Percentiles rank a stretch among this genome's conserved stretches.
Conservation (phyloP, 2,888 invertebrate genomes). For the Drosophila longiperda region DNA sequence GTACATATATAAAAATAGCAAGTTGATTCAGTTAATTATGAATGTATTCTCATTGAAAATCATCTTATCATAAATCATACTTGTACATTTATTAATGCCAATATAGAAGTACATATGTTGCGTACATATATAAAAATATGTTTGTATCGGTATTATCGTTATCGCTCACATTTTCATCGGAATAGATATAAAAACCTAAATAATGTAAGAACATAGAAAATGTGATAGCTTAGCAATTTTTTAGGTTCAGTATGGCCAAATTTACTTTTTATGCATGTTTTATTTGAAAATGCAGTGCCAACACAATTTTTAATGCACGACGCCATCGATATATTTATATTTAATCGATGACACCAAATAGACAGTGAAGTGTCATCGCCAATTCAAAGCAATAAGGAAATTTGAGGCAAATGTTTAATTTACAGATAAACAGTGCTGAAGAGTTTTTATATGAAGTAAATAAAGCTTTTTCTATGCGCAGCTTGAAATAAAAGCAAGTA, state of each 20-base stretch:
- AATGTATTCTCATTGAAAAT: not conserved
- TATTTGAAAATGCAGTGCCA: not conserved
- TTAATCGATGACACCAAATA: not conserved
- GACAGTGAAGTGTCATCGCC: conserved; percentile 15
- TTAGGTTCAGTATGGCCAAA: not conserved
- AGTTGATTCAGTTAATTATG: not conserved
- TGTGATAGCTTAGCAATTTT: not conserved
- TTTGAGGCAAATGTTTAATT: not conserved
- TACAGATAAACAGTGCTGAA: not conserved
- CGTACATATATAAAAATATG: not conserved
- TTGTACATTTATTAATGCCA: not conserved
- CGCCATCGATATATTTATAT: conserved; percentile 5
- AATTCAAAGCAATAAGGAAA: not conserved
- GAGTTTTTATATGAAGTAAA: not conserved
- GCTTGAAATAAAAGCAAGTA: not conserved
- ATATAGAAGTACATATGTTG: not conserved
- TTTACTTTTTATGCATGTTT: not conserved
- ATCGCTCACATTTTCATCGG: not conserved
- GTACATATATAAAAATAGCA: not conserved
- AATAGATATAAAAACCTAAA: not conserved
- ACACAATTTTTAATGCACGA: not conserved
- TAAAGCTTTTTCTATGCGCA: not conserved
- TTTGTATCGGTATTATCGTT: not conserved
- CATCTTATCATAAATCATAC: not conserved
- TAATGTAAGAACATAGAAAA: not conserved